Percentiles rank a stretch among this genome's conserved stretches.
phyloP scores from a whole-genome alignment of 2,888 invertebrate genomes.

The Pristionchus maxplancki region DNA sequence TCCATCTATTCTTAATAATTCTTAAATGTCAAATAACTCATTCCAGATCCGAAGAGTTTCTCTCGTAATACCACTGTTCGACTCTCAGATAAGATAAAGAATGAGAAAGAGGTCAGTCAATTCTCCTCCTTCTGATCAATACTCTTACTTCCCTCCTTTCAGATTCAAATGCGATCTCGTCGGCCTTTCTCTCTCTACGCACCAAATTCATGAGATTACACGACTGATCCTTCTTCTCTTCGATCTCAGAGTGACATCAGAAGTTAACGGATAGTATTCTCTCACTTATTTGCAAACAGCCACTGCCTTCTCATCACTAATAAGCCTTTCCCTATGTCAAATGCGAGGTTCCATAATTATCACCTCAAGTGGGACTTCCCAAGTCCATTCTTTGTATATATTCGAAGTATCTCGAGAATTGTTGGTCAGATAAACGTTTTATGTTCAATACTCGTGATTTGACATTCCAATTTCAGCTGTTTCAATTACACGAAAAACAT shows the following conservation, averaged over 20 bases:
- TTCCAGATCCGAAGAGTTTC: constrained; percentile 38
- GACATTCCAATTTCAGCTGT: neutral
- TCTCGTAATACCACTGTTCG: constrained; percentile 57
- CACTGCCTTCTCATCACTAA: neutral
- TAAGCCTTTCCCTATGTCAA: neutral
- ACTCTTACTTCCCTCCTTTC: neutral
- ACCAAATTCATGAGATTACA: constrained; percentile 17
- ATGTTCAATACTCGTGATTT: neutral
- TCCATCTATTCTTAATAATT: neutral
- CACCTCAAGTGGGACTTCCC: neutral
- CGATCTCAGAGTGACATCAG: neutral
- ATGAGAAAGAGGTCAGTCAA: constrained; percentile 38
- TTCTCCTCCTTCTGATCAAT: neutral
- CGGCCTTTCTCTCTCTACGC: constrained; percentile 48
- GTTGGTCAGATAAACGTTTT: neutral
- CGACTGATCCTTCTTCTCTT: neutral
- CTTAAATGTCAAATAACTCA: neutral
- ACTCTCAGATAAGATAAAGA: constrained; percentile 54
- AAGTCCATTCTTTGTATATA: constrained; percentile 8
- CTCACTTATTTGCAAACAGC: neutral
- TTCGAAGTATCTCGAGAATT: neutral
- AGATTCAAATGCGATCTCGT: constrained; percentile 16
- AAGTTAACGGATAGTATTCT: constrained; percentile 22
- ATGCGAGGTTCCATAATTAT: neutral
- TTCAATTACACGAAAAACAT: neutral